phyloP scores from a whole-genome alignment of 2,113 vertebrate genomes.

The Leptobrachium leishanense region DNA sequence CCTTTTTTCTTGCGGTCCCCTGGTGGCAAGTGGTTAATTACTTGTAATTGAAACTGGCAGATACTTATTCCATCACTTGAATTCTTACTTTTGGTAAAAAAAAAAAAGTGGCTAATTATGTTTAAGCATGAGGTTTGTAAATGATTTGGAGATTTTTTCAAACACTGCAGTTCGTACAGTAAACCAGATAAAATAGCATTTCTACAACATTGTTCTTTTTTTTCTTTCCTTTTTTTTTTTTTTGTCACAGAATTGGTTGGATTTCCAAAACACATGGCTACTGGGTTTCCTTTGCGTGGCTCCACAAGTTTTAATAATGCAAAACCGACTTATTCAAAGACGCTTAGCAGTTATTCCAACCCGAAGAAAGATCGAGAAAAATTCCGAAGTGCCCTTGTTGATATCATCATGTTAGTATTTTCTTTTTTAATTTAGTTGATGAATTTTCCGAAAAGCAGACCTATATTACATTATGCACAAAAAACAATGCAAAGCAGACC shows the following conservation, averaged over 20 bases:
- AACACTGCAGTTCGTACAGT: no score
- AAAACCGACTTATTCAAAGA: constrained; percentile 54
- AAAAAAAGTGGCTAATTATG: no score
- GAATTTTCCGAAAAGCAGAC: no score
- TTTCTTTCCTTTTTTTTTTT: neutral
- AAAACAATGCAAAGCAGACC: no score
- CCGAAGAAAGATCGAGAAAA: constrained; percentile 59
- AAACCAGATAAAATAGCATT: neutral
- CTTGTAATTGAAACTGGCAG: no score
- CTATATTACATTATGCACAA: no score
- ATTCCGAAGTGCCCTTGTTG: constrained; percentile 72
- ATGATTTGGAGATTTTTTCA: no score
- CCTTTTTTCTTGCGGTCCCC: no score
- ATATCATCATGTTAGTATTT: constrained; percentile 66
- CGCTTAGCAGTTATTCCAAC: constrained; percentile 42
- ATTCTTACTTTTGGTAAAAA: no score
- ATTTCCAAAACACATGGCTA: constrained; percentile 2
- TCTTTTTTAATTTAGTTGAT: neutral
- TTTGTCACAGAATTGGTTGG: neutral
- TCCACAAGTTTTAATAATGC: constrained; percentile 33
- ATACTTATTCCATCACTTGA: no score
- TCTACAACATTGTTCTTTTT: neutral
- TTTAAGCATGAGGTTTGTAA: no score
- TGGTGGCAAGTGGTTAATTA: no score
- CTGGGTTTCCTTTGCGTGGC: neutral